Evolutionary conservation across 2,797 vertebrate species (phyloP).

Genomic region (Anguilla marmorata): DNA sequence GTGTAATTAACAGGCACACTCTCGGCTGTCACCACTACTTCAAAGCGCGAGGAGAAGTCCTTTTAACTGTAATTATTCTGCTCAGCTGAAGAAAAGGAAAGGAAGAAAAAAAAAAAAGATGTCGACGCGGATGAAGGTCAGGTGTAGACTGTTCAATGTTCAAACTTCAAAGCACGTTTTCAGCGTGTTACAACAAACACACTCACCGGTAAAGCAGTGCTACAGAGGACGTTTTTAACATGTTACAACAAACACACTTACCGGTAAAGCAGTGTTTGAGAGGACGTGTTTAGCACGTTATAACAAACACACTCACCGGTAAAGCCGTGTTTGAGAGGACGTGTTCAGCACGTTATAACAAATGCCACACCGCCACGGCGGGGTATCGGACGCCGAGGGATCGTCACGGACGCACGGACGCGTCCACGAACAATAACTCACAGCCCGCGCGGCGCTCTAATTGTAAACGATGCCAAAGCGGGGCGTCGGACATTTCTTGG

Average conservation of each 20-base stretch:
- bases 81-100: background rate
- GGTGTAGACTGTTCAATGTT: background rate
- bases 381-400: background rate
- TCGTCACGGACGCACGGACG: conserved; percentile 40
- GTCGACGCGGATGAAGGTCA: background rate
- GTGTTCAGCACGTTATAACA: no score
- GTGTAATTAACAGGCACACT: background rate
- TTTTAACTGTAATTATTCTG: background rate
- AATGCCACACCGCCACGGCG: background rate
- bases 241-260: background rate
- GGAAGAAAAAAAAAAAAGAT: background rate
- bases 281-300: background rate
- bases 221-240: background rate
- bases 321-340: background rate
- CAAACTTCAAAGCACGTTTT: conserved; percentile 12
- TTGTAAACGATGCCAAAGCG: conserved; percentile 45
- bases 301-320: background rate
- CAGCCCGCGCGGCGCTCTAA: conserved; percentile 47
- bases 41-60: background rate
- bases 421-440: conserved; percentile 42
- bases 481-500: conserved; percentile 61
- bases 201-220: background rate
- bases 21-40: background rate
- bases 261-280: background rate
- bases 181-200: background rate